Evolutionary conservation across 2,888 invertebrate genomes (phyloP).

Genomic region (Idaea dimidiata): DNA sequence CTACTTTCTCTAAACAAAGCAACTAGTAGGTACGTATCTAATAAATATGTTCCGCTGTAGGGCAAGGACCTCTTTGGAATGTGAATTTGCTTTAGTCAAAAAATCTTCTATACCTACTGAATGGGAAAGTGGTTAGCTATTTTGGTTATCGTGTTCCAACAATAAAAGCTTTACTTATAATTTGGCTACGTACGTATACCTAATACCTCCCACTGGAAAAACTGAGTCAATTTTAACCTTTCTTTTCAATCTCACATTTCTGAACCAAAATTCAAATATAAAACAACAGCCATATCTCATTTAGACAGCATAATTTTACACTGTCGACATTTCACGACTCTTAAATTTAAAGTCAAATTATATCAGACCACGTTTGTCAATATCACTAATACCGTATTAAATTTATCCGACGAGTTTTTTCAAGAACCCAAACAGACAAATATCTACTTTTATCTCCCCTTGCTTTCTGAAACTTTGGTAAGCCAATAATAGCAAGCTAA

Average conservation of each 20-base stretch:
- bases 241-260: not conserved
- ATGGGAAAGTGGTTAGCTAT: no score
- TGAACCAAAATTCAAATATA: not conserved
- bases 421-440: not conserved
- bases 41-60: not conserved
- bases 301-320: not conserved
- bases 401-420: not conserved
- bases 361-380: not conserved
- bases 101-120: no score
- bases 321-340: not conserved
- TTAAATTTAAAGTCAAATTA: not conserved
- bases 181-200: not conserved
- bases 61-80: not conserved
- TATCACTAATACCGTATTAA: not conserved
- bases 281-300: not conserved
- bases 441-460: constrained; percentile 22
- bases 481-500: constrained; percentile 35
- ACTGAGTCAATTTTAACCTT: no score
- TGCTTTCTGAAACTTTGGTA: constrained; percentile 36
- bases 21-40: not conserved
- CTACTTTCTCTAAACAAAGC: not conserved
- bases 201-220: not conserved
- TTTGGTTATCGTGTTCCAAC: no score
- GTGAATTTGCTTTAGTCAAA: no score
- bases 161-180: no score